Conservation (phyloP, 1,140 invertebrate genomes). For the Platyscapa corneri region DNA sequence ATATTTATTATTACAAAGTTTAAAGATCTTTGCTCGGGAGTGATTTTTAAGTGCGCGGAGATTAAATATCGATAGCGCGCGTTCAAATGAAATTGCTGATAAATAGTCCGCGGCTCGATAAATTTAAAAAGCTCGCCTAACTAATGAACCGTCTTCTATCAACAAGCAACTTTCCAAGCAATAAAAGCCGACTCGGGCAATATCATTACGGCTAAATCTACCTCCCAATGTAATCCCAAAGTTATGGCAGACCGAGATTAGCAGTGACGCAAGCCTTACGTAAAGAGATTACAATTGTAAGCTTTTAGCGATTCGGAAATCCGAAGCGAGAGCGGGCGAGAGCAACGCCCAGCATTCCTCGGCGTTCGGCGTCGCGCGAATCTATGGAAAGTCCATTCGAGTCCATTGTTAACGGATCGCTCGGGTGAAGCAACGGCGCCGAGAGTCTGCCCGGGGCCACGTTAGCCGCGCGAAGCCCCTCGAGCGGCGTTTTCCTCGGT, state of each 20-base stretch:
- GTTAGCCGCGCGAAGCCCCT: conserved; percentile 34
- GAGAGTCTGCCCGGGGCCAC: conserved; percentile 9
- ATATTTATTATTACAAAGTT: conserved; percentile 17
- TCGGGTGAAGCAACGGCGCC: background rate
- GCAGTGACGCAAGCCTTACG: too few species aligned
- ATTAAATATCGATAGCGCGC: background rate
- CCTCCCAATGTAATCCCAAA: too few species aligned
- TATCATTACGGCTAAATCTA: too few species aligned
- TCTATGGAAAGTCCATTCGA: conserved; percentile 21
- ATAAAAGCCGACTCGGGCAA: too few species aligned
- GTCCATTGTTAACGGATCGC: too few species aligned
- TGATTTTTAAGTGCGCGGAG: conserved; percentile 29
- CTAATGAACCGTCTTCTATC: conserved; percentile 4
- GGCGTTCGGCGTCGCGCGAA: too few species aligned
- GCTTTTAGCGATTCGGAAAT: background rate
- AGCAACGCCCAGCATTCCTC: too few species aligned
- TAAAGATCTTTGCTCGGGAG: background rate
- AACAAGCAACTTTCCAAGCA: background rate
- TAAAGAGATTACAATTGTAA: too few species aligned
- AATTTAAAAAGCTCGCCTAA: too few species aligned
- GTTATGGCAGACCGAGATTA: too few species aligned
- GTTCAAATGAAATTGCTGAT: conserved; percentile 16
- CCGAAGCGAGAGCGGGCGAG: too few species aligned
- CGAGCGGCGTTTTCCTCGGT: conserved; percentile 61
- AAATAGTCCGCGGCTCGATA: background rate